Evolutionary conservation across 2,888 invertebrate species (phyloP), one percentile per base, ranked within the genome.

Genomic region (Brenthis ino): DNA sequence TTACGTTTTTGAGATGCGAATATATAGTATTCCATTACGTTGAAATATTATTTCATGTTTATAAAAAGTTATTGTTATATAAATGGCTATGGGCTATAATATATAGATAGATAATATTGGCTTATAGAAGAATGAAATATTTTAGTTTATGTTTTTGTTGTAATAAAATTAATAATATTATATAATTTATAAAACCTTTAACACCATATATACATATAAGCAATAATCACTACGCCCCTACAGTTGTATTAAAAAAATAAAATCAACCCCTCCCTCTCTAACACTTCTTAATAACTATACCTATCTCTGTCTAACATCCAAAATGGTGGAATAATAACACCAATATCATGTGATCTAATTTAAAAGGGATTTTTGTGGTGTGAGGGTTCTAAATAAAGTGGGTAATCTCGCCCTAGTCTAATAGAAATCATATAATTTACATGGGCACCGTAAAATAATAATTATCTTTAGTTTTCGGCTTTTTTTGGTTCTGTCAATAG

Each of bases 381-480:
- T 28, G 8, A 65, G 65, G 75, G 75, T 55, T 74, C 81, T 75
- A 58, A 57, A 54, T 74, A 74, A 71, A 71, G 72, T 77, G 77
- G 77, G 66, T 71, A 56, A 56, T 68, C 60, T 60, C 50, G 60
- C 68, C 67, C 78, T 79, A 79, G 77, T 77, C 75, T 75, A 74
- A 78, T 75, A 78, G 77, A 77, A 76, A 76, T 77, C 79, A 80
- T 86, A 86, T 89, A 90, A 90, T 90, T 89, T 86, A 87, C 85
- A 82, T 77, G 78, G 79, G 77, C 74, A 74, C 80, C 80, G 87
- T 89, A 86, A 89, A 90, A 88, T 88, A 87, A 88, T 91, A 86
- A 90, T 89, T 89, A 89, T 84, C 85, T 85, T 67, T 80, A 78
- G 81, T 74, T 72, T 71, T 69, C 77, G 80, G 80, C 80, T 81